Conservation (phyloP, 2,888 invertebrate genomes). For the Eubasilissa splendida region DNA sequence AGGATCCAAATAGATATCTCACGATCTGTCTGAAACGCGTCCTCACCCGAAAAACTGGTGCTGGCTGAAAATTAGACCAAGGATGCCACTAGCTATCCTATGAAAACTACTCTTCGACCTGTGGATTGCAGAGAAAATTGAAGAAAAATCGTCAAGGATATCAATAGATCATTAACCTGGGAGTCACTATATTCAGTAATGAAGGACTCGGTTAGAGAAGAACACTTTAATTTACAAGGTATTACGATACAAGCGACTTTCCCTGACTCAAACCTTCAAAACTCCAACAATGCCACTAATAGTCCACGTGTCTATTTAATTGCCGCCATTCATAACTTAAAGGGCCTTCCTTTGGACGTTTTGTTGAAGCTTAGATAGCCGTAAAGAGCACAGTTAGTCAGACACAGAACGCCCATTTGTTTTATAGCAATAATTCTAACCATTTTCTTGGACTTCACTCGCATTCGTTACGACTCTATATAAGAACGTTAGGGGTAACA, state of each 20-base stretch:
- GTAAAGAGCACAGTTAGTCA: constrained; percentile 3
- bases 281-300: constrained; percentile 9
- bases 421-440: constrained; percentile 44
- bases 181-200: too few relatives aligned
- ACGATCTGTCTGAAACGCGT: too few relatives aligned
- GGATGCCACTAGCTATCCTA: too few relatives aligned
- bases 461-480: constrained; percentile 55
- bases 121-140: too few relatives aligned
- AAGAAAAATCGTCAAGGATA: too few relatives aligned
- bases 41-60: too few relatives aligned
- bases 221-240: background rate
- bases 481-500: constrained; percentile 41
- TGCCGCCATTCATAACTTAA: constrained; percentile 33
- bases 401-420: constrained; percentile 49
- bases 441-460: constrained; percentile 39
- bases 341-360: constrained; percentile 37
- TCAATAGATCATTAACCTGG: too few relatives aligned
- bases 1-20: too few relatives aligned
- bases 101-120: too few relatives aligned
- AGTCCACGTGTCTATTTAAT: constrained; percentile 31
- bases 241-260: background rate
- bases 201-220: too few relatives aligned
- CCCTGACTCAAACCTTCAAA: constrained; percentile 11
- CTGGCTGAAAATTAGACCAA: too few relatives aligned
- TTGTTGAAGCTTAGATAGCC: constrained; percentile 26